phyloP scores from a whole-genome alignment of 1,140 invertebrate genomes.

The Phocides pigmalion region DNA sequence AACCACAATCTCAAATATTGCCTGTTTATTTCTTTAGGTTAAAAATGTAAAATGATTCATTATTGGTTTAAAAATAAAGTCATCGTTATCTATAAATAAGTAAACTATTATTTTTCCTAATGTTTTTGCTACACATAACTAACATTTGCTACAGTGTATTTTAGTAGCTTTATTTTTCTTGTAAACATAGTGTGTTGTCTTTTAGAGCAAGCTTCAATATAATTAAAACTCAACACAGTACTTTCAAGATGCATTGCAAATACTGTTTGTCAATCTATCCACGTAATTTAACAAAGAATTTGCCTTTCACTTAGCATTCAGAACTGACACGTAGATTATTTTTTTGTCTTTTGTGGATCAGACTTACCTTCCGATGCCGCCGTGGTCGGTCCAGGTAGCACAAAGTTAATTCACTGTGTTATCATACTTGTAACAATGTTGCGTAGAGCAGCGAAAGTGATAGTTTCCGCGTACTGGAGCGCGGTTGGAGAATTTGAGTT shows the following conservation, averaged over 20 bases:
- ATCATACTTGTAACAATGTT: constrained; percentile 60
- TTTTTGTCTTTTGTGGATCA: constrained; percentile 58
- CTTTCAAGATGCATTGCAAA: constrained; percentile 37
- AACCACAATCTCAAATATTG: no score
- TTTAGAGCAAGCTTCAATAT: neutral
- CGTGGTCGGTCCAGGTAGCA: constrained; percentile 47
- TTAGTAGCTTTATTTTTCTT: neutral
- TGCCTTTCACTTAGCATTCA: constrained; percentile 79
- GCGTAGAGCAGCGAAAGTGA: constrained; percentile 63
- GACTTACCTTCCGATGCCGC: constrained; percentile 65
- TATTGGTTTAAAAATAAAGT: no score
- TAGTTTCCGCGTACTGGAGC: constrained; percentile 57
- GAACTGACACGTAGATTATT: constrained; percentile 76
- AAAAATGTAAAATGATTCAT: no score
- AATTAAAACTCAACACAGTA: constrained; percentile 19
- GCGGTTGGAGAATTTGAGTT: constrained; percentile 48
- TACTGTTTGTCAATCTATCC: constrained; percentile 43
- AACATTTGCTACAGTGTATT: no score
- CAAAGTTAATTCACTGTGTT: constrained; percentile 63
- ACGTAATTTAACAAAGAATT: constrained; percentile 75
- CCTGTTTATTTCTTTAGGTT: no score
- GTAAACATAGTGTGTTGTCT: neutral
- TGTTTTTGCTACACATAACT: no score
- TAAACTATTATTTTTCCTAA: no score
- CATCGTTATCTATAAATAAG: no score